phyloP scores from a whole-genome alignment of 2,888 invertebrate species.

The Drosophila engyochracea region DNA sequence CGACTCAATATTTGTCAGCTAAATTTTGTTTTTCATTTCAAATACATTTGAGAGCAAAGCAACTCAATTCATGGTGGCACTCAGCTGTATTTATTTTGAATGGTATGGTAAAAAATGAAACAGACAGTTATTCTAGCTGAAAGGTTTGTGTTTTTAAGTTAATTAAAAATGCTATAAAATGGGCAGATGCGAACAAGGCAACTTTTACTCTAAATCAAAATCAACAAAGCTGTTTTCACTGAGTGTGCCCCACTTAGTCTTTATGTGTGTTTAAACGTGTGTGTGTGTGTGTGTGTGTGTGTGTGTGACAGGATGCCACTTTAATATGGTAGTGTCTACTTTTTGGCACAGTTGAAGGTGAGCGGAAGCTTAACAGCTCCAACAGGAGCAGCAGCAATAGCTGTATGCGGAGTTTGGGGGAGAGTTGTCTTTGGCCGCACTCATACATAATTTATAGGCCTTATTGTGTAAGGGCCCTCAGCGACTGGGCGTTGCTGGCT shows the following conservation, averaged over 20 bases:
- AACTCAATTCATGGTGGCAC: not conserved
- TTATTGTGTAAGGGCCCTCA: conserved; percentile 50
- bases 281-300: conserved; percentile 21
- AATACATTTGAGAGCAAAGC: not conserved
- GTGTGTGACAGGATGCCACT: conserved; percentile 43
- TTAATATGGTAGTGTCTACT: conserved; percentile 58
- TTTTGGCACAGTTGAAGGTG: conserved; percentile 53
- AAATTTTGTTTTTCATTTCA: not conserved
- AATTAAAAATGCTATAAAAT: conserved; percentile 73
- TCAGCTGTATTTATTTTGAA: conserved; percentile 22
- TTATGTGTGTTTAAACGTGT: conserved; percentile 4
- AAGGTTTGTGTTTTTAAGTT: conserved; percentile 47
- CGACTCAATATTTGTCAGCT: not conserved
- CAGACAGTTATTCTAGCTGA: conserved; percentile 12
- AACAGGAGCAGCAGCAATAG: conserved; percentile 6
- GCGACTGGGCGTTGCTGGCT: conserved; percentile 49
- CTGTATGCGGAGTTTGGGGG: not conserved
- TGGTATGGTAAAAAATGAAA: conserved; percentile 22
- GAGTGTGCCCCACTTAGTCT: not conserved
- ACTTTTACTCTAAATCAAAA: conserved; percentile 59
- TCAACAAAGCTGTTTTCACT: conserved; percentile 46
- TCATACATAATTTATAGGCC: conserved; percentile 76
- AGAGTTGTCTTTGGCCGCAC: conserved; percentile 40
- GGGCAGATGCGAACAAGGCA: conserved; percentile 40
- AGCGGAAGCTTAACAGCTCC: conserved; percentile 20